Percentiles rank a stretch among this genome's conserved stretches.
Conservation (phyloP, 2,113 vertebrate species). For the Cynopterus brachyotis region DNA sequence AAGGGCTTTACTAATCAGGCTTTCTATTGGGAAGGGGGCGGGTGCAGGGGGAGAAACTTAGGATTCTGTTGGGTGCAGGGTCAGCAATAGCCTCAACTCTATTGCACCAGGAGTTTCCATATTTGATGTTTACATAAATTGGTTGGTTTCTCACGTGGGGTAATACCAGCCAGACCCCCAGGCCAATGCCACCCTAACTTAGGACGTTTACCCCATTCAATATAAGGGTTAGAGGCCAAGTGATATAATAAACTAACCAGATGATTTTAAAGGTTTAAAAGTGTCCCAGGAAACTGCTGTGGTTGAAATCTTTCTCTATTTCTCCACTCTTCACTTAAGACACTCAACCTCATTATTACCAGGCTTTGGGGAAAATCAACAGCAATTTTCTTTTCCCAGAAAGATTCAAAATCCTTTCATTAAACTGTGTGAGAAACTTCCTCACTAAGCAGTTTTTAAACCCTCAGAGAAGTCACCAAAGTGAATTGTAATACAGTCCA, state of each 20-base stretch:
- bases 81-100: not conserved
- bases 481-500: not conserved
- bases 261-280: not conserved
- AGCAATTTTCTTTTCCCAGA: not conserved
- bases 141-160: fast-evolving
- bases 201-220: not conserved
- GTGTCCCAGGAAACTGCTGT: not conserved
- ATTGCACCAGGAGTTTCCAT: not conserved
- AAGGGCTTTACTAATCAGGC: not conserved
- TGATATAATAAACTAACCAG: not conserved
- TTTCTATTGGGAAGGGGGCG: not conserved
- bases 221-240: not conserved
- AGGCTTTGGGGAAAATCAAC: not conserved
- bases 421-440: not conserved
- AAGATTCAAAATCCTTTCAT: not conserved
- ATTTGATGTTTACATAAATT: not conserved
- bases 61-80: not conserved
- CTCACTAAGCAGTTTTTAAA: not conserved
- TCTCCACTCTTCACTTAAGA: not conserved
- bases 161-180: not conserved
- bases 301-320: not conserved
- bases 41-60: not conserved
- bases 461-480: not conserved
- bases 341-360: not conserved
- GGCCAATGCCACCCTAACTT: not conserved